Conservation (phyloP, 64 coral and sea anemone species). For the Montipora efflorescens region DNA sequence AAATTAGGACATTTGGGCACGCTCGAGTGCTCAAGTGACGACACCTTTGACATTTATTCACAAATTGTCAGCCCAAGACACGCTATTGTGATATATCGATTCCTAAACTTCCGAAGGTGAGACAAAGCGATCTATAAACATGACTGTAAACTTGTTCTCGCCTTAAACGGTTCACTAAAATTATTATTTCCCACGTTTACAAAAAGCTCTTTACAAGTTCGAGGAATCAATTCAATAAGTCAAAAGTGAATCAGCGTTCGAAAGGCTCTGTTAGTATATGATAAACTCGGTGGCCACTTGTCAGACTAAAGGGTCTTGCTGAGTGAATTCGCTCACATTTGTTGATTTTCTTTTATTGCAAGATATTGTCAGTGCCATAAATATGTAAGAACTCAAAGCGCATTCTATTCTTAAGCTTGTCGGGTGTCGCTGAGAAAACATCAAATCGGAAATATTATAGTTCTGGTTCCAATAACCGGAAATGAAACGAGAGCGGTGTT, state of each 20-base stretch:
- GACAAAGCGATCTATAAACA: not conserved
- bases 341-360: not conserved
- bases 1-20: not conserved
- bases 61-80: slow-evolving; percentile 24
- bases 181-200: not conserved
- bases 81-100: slow-evolving; percentile 24
- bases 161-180: not conserved
- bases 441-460: not conserved
- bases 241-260: not conserved
- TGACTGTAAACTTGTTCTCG: not conserved
- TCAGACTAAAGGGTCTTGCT: not conserved
- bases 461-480: not conserved
- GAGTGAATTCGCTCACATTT: not conserved
- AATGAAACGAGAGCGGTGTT: not conserved
- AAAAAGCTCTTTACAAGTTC: not conserved
- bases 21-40: not conserved
- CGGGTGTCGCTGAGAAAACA: not conserved
- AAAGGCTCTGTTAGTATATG: not conserved
- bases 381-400: not conserved
- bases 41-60: slow-evolving; percentile 40
- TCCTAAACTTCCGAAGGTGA: slow-evolving; percentile 26
- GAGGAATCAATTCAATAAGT: not conserved
- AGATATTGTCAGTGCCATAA: not conserved
- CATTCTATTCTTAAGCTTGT: not conserved
- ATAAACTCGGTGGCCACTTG: not conserved